A percentile compares a stretch with the other conserved stretches of the same genome.
Conservation (phyloP, 2,888 invertebrate species). For the Serrognathus titanus region DNA sequence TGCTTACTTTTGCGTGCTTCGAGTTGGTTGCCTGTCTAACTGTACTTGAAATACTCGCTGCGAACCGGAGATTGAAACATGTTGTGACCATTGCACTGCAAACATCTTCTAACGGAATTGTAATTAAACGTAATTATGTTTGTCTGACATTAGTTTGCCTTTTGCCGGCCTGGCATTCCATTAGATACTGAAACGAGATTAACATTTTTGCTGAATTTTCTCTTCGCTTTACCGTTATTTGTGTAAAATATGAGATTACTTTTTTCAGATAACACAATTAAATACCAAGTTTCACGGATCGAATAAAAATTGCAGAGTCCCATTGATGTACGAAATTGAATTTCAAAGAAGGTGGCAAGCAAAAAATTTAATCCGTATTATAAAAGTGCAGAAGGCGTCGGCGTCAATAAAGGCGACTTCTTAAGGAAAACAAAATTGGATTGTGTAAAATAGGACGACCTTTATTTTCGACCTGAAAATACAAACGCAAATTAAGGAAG, state of each 20-base stretch:
- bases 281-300: too few relatives aligned
- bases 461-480: neutral
- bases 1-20: neutral
- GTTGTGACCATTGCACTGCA: neutral
- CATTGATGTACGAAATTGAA: too few relatives aligned
- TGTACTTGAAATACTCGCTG: neutral
- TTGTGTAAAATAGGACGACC: too few relatives aligned
- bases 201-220: neutral
- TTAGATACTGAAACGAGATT: neutral
- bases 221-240: neutral
- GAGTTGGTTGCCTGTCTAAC: neutral
- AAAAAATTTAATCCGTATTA: too few relatives aligned
- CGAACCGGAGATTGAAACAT: neutral
- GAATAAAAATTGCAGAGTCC: too few relatives aligned
- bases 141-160: neutral
- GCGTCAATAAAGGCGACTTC: too few relatives aligned
- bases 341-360: too few relatives aligned
- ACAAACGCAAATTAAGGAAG: neutral
- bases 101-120: neutral
- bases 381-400: too few relatives aligned
- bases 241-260: neutral
- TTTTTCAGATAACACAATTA: neutral
- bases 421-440: too few relatives aligned
- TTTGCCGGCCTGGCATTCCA: neutral
- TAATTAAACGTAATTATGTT: slow-evolving; percentile 1